Evolutionary conservation across 2,113 vertebrate genomes (phyloP), one percentile per base, ranked within the genome.

Genomic region (Peucedramus taeniatus): DNA sequence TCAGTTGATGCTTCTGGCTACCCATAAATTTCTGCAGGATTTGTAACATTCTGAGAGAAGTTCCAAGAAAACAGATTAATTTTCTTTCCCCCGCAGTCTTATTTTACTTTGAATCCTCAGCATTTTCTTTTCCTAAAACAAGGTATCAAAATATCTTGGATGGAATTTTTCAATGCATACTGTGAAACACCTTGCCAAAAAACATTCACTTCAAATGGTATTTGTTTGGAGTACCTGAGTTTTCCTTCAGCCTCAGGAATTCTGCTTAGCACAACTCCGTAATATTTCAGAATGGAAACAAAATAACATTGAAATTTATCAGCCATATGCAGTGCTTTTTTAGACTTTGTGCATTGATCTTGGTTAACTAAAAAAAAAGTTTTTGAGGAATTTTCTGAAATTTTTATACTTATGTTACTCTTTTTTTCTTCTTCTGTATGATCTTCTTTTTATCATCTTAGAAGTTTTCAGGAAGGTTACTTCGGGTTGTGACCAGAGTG

Each of bases 181-280:
- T 49, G 45, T 83, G 75, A 87, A 94, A 92, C 44, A 64, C 47
- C 37, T 94, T 90, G 96, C 96, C 96, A 97, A 95, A 89, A 92
- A 95, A 71, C 83, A 90, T 90, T 90, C 85, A 94, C 86, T 97
- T 96, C 96, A 97, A 95, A 95, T 65, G 42, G 53, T 71, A 81
- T 94, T 95, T 97, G 94, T 97, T 96, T 97, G 90, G 76, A 96
- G 86, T 96, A 95, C 96, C 96, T 96, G 92, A 92, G 77, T 92
- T 96, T 95, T 90, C 80, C 57, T 92, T 83, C 60, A 92, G 89
- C 96, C 96, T 96, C 96, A 97, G 92, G 94, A 97, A 96, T 96
- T 92, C 94, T 87, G 83, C 96, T 90, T 92, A 94, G 92, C 61
- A 45, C 80, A 94, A 93, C 76, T 81, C 76, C n/a, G 15, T 65